Base-by-base conservation (phyloP, 2,888 invertebrate species). In the Brachycybe producta region DNA sequence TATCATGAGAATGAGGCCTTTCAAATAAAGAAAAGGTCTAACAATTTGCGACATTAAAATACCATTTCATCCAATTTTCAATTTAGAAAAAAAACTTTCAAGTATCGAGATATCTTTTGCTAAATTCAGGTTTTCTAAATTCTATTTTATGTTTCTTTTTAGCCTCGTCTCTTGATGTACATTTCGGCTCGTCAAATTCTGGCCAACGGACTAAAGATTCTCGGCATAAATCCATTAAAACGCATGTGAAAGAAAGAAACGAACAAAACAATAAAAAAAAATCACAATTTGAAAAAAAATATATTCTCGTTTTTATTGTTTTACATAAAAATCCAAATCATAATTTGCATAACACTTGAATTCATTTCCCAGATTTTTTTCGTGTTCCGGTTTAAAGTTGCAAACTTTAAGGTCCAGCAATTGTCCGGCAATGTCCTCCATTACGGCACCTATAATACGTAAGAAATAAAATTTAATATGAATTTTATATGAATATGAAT, bases 301-400 rank as follows among this genome's bases (percentile, higher is more conserved):
- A n/a, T n/a, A n/a, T n/a, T n/a, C n/a, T n/a, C n/a, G n/a, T n/a
- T n/a, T n/a, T n/a, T n/a, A n/a, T n/a, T n/a, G n/a, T n/a, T n/a
- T n/a, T n/a, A 42, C 27, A 42, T 42, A 11, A 23, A 46, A 49
- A 63, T 82, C 80, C 54, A 84, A 72, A 65, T 82, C 72, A 68
- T 85, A 94, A 71, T 94, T 94, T 39, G 87, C 76, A 69, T 78
- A 95, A 69, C 91, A 90, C 42, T 76, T 77, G 71, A 95, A 95
- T 67, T 88, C 86, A 70, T 95, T 95, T 0, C 84, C 88, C 61
- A 95, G 75, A 69, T 91, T 90, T 59, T 86, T 87, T 60, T 78
- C 77, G 67, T 95, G 95, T 49, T 73, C 74, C 0, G 94, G 94
- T 58, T 75, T 70, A 65, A 88, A 94, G 5, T 65, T 60, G 55